Evolutionary conservation across 2,797 vertebrate genomes (phyloP).

Genomic region (Aratinga solstitialis): DNA sequence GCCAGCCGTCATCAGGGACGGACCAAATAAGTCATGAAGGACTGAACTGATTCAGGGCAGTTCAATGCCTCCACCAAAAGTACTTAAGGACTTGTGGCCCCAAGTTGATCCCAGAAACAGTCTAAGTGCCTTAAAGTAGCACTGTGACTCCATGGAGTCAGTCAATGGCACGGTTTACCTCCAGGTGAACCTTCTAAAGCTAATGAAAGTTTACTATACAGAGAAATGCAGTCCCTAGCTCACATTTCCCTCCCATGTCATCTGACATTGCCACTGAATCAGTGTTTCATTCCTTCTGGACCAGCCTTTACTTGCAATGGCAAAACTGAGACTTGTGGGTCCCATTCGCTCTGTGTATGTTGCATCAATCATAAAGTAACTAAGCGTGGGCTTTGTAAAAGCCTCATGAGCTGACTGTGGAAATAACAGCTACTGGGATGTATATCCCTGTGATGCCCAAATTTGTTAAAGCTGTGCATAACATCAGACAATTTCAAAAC

Average conservation of each 20-base stretch:
- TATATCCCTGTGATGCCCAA: background rate
- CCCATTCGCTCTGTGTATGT: background rate
- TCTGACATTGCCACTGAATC: background rate
- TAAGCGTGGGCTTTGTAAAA: background rate
- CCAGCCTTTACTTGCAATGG: background rate
- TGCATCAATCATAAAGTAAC: background rate
- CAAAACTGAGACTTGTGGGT: background rate
- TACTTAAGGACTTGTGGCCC: too few species aligned
- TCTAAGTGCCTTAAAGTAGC: background rate
- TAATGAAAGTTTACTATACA: background rate
- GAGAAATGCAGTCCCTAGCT: background rate
- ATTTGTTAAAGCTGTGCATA: background rate
- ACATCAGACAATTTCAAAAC: background rate
- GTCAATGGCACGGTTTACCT: background rate
- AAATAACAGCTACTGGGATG: background rate
- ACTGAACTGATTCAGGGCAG: background rate
- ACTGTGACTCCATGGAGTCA: background rate
- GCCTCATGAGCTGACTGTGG: background rate
- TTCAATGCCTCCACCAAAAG: background rate
- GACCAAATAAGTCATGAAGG: background rate
- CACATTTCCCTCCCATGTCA: background rate
- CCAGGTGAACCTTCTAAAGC: background rate
- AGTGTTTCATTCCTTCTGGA: background rate
- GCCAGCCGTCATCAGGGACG: background rate
- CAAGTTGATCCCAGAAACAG: background rate